These are phyloP conservation scores for Glyphotaelius pellucidus DNA, from an alignment of 2,888 invertebrate species.

Conservation along the genomic window DNA sequence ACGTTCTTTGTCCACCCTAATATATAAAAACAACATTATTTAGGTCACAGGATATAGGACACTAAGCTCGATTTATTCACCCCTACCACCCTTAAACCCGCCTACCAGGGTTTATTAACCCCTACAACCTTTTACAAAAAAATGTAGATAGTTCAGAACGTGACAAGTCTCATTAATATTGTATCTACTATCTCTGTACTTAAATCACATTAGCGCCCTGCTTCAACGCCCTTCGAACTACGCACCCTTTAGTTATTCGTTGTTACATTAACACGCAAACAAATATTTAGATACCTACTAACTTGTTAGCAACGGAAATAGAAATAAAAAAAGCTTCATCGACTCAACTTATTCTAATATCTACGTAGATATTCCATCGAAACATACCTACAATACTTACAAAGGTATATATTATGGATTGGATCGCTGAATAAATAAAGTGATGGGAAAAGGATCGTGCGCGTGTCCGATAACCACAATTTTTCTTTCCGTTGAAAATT, in stretches of 20 bases:
- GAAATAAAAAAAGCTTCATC: background rate
- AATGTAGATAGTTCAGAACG: background rate
- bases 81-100: background rate
- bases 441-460: background rate
- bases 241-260: background rate
- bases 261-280: conserved; percentile 3
- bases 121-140: background rate
- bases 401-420: background rate
- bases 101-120: background rate
- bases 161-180: conserved; percentile 26
- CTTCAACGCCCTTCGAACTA: background rate
- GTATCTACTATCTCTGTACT: conserved; percentile 5
- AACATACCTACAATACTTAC: too few species aligned
- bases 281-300: background rate
- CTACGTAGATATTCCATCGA: background rate
- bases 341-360: background rate
- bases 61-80: background rate
- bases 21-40: background rate
- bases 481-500: too few species aligned
- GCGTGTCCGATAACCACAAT: background rate
- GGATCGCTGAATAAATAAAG: background rate
- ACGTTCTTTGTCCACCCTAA: background rate
- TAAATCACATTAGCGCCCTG: conserved; percentile 22
- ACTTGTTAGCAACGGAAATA: background rate
- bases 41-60: conserved; percentile 12